Base-by-base conservation (phyloP, 2,113 vertebrate genomes). In the Psammodynastes pulverulentus region DNA sequence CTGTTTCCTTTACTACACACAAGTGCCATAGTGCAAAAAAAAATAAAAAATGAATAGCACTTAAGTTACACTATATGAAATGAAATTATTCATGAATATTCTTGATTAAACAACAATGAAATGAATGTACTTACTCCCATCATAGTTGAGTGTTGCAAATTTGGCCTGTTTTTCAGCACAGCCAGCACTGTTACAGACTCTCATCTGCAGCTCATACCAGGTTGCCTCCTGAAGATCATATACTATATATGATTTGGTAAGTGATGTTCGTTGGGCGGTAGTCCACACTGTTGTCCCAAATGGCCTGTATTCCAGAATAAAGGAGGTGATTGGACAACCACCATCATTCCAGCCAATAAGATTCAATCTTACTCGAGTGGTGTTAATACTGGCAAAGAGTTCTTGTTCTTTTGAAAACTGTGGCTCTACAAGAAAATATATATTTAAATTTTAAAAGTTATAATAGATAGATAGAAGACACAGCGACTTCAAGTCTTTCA, bases 341-440 rank as follows among this genome's bases (percentile, higher is more conserved):
- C 99, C 99, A 0, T 99, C 99, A 88, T 99, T 99, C 99, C 99
- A 99, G 94, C 99, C 99, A 1, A 98, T 98, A 93, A 99, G 98
- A 96, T 99, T 99, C 92, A 99, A 98, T 92, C 97, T 96, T 93
- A 99, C 99, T 0, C 99, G 97, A 0, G 99, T 99, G 93, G 98
- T 99, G 96, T 99, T 99, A 95, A 99, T 98, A 96, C 98, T 99
- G 96, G 99, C 98, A 72, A 99, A 99, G 92, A 99, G 98, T 91
- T 99, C 99, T 21, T 99, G 99, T 93, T 99, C 99, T 97, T 99
- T 99, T 39, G 98, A 99, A 97, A 99, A 99, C 96, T 99, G 99
- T 10, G 99, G 99, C 90, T 99, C 99, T 99, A 96, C 0, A 51
- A 88, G 84, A 84, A 92, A 43, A 6, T 9, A 51, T 9, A 56